These are phyloP conservation scores for Dyspetes luteomarginatus DNA, from an alignment of 2,888 invertebrate species.

Conservation along the genomic window DNA sequence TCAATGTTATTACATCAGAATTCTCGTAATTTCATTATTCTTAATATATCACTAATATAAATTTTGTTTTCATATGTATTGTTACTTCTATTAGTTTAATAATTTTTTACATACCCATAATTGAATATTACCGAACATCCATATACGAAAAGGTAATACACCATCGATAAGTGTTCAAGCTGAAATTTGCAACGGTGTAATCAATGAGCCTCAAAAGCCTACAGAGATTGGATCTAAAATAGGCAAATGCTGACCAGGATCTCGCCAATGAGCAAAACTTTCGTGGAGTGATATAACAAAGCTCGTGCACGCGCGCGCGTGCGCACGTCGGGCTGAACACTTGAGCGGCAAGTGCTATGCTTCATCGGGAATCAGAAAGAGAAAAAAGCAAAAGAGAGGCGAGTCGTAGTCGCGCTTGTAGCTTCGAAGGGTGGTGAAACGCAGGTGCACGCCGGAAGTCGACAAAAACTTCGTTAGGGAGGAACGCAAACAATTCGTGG, in stretches of 20 bases:
- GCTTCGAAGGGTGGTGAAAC: conserved; percentile 65
- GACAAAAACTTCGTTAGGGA: conserved; percentile 79
- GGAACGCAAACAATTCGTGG: conserved; percentile 77
- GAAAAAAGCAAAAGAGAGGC: conserved; percentile 29
- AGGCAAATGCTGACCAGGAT: not conserved
- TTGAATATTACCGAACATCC: too few relatives aligned
- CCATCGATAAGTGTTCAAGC: too few relatives aligned
- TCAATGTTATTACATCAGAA: too few relatives aligned
- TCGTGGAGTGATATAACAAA: conserved; percentile 63
- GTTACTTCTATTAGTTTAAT: too few relatives aligned
- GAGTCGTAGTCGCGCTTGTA: conserved; percentile 62
- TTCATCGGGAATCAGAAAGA: conserved; percentile 23
- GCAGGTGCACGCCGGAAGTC: conserved; percentile 75
- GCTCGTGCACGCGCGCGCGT: conserved; percentile 21
- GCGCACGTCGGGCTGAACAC: conserved; percentile 54
- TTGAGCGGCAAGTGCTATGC: conserved; percentile 53
- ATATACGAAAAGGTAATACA: too few relatives aligned
- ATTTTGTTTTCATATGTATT: too few relatives aligned
- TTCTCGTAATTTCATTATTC: too few relatives aligned
- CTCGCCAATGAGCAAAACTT: conserved; percentile 55
- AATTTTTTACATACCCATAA: too few relatives aligned
- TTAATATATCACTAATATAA: too few relatives aligned
- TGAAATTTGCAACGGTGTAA: not conserved
- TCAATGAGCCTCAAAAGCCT: not conserved
- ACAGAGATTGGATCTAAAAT: not conserved